Evolutionary conservation across 2,888 invertebrate genomes (phyloP).

Genomic region (Mantis religiosa): DNA sequence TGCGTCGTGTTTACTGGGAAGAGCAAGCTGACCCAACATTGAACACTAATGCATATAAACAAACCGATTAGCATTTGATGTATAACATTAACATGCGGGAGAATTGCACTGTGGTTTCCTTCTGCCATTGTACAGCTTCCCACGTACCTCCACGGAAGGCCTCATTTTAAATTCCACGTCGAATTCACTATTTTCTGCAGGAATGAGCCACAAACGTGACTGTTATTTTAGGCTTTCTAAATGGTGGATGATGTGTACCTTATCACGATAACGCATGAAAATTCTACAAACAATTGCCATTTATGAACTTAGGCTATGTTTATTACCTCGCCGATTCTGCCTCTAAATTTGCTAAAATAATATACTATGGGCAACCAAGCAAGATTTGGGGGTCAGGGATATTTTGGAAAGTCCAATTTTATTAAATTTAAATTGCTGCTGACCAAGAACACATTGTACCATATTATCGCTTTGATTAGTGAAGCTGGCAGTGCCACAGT

Average conservation of each 20-base stretch:
- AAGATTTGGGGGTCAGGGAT: too few species aligned
- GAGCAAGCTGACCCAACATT: not conserved
- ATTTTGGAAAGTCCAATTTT: too few species aligned
- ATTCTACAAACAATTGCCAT: too few species aligned
- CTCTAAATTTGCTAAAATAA: too few species aligned
- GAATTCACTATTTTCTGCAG: not conserved
- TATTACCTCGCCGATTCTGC: too few species aligned
- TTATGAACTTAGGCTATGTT: too few species aligned
- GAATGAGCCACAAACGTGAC: not conserved
- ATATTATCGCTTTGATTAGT: too few species aligned
- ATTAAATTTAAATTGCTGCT: too few species aligned
- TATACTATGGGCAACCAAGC: too few species aligned
- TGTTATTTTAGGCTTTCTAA: not conserved
- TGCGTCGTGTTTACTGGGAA: not conserved
- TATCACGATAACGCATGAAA: too few species aligned
- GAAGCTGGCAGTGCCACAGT: too few species aligned
- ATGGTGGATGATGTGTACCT: not conserved
- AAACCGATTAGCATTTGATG: constrained; percentile 12
- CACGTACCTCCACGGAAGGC: not conserved
- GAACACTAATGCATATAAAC: constrained; percentile 12
- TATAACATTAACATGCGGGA: not conserved
- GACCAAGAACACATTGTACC: too few species aligned
- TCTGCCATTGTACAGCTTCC: not conserved
- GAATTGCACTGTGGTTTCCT: not conserved
- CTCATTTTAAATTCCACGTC: not conserved